phyloP scores from a whole-genome alignment of 1,140 invertebrate genomes.

The Steinernema khuongi region DNA sequence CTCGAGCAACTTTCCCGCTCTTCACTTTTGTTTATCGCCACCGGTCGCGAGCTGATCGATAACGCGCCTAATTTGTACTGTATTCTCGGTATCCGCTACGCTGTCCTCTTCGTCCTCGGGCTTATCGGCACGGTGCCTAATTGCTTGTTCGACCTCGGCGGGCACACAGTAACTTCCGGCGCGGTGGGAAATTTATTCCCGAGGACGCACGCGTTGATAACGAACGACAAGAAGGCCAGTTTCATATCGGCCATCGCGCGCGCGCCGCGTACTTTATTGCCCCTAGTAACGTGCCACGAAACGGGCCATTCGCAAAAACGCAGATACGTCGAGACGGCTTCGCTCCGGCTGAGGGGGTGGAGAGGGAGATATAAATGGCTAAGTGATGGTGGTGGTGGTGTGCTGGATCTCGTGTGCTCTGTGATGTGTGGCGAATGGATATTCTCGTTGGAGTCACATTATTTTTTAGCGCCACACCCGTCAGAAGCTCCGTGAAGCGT shows the following conservation, averaged over 20 bases:
- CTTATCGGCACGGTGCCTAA: no score
- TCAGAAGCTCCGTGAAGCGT: background rate
- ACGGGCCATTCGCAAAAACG: conserved; percentile 8
- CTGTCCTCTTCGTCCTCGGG: no score
- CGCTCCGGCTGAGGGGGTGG: background rate
- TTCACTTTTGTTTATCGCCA: no score
- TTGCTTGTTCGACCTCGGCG: no score
- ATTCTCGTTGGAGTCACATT: background rate
- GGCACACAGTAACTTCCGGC: no score
- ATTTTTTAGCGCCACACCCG: background rate
- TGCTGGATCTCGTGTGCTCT: background rate
- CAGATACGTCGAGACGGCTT: background rate
- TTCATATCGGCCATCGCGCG: background rate
- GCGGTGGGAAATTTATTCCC: background rate
- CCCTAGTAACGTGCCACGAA: conserved; percentile 5
- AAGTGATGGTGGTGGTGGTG: no score
- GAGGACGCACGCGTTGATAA: background rate
- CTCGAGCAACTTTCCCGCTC: no score
- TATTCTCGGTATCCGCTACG: no score
- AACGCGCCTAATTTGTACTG: no score
- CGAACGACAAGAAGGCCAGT: background rate
- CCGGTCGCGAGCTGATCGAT: no score
- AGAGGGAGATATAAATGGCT: background rate
- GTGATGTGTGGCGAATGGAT: background rate
- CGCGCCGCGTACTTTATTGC: background rate